Evolutionary conservation across 2,888 invertebrate species (phyloP), one percentile per base, ranked within the genome.

Genomic region (Myathropa florea): DNA sequence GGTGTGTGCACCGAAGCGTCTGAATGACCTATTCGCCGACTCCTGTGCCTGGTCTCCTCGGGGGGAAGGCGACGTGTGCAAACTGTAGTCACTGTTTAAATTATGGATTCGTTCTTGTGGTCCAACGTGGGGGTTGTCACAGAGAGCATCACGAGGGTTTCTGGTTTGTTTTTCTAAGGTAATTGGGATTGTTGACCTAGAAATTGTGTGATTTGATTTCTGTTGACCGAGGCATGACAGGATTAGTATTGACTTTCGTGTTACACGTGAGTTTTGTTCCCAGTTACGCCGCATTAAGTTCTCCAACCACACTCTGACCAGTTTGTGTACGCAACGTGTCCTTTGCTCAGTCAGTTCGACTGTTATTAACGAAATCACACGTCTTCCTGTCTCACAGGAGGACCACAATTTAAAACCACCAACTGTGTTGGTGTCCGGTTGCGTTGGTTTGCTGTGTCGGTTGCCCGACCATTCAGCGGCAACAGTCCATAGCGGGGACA

Each of bases 121-220:
- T 57, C 53, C 28, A 28, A 30, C 30, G 28, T 55, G 39, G 3
- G 55, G 23, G 21, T 3, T 46, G 57, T 65, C 36, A 57, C 55
- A 55, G 30, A 63, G 26, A 10, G 26, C 14, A 7, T 23, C 18
- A n/a, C 33, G 65, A 67, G 36, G 65, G 75, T 26, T n/a, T 71
- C 65, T 59, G 53, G 70, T 73, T 82, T 82, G 72, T 75, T 73
- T 82, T 77, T 75, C 59, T 55, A 83, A 75, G 75, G 75, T 83
- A 79, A 86, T 83, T 86, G 86, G 83, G 57, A 75, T 65, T 82
- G 82, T 73, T 61, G 59, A 59, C 24, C 46, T 59, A 70, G 70
- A 86, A 79, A 71, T 70, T 55, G 78, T 46, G 78, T 82, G 86
- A 83, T 86, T 82, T 75, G 78, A 82, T 86, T 85, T 83, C 82